Conservation (phyloP, 2,113 vertebrate genomes). For the Microtus ochrogaster region DNA sequence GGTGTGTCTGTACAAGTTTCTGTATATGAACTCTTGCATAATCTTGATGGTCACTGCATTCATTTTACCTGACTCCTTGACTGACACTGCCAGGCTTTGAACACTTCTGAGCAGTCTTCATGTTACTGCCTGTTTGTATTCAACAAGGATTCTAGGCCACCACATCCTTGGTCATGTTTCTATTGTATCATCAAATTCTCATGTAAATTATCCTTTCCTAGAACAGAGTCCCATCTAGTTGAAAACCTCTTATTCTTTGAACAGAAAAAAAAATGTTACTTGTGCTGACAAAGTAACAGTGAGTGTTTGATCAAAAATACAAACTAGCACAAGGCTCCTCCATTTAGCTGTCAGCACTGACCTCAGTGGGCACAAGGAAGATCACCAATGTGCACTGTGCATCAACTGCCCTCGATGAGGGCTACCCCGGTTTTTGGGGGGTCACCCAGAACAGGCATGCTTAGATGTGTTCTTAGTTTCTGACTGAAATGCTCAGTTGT, state of each 20-base stretch:
- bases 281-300: too few relatives aligned
- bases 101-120: not conserved
- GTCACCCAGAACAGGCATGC: not conserved
- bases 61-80: not conserved
- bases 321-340: too few relatives aligned
- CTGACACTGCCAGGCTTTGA: not conserved
- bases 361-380: fast-evolving
- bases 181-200: not conserved
- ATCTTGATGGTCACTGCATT: not conserved
- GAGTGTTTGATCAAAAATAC: too few relatives aligned
- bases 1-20: not conserved
- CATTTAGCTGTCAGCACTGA: not conserved
- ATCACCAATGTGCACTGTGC: fast-evolving
- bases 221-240: not conserved
- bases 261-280: too few relatives aligned
- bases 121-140: not conserved
- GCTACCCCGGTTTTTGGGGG: not conserved
- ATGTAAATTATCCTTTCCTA: not conserved
- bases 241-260: not conserved
- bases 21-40: fast-evolving
- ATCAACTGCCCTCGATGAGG: too few relatives aligned
- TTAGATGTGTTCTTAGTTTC: not conserved
- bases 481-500: not conserved
- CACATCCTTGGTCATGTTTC: fast-evolving
- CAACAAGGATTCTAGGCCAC: not conserved